A percentile compares a stretch with the other conserved stretches of the same genome.
These are phyloP conservation scores for Muscina levida DNA, from an alignment of 2,888 invertebrate species.

Conservation along the genomic window DNA sequence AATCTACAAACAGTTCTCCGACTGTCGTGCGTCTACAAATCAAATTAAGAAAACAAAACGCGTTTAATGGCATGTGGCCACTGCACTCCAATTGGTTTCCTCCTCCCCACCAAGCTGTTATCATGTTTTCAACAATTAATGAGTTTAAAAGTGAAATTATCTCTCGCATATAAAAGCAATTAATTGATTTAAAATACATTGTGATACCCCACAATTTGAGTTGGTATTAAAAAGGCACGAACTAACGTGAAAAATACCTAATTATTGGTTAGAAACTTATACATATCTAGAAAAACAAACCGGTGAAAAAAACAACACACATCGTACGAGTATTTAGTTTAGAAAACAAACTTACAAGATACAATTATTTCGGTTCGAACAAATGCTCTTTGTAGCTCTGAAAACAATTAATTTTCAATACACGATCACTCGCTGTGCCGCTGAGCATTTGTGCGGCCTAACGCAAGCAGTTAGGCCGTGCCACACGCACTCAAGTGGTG, in stretches of 20 bases:
- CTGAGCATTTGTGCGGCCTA: constrained; percentile 31
- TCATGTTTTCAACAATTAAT: constrained; percentile 58
- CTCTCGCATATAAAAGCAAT: constrained; percentile 8
- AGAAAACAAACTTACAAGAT: constrained; percentile 27
- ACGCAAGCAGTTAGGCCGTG: constrained; percentile 20
- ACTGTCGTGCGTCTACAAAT: too few relatives aligned
- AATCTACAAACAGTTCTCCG: too few relatives aligned
- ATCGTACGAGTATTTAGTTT: constrained; percentile 21
- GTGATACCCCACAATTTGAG: constrained; percentile 37
- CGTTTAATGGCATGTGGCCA: constrained; percentile 58
- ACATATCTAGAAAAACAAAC: not conserved
- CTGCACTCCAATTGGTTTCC: not conserved
- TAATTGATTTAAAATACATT: constrained; percentile 25
- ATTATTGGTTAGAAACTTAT: constrained; percentile 1
- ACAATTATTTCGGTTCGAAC: constrained; percentile 44
- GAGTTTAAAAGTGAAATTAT: constrained; percentile 44
- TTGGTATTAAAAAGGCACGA: constrained; percentile 45
- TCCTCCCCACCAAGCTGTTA: constrained; percentile 28
- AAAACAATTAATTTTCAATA: constrained; percentile 65
- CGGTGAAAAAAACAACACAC: not conserved
- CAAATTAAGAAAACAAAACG: constrained; percentile 52
- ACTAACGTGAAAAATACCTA: not conserved
- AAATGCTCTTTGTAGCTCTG: constrained; percentile 53
- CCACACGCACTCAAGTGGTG: constrained; percentile 54
- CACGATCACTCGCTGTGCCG: constrained; percentile 65